Conservation (phyloP, 2,888 invertebrate species). For the Neria commutata region DNA sequence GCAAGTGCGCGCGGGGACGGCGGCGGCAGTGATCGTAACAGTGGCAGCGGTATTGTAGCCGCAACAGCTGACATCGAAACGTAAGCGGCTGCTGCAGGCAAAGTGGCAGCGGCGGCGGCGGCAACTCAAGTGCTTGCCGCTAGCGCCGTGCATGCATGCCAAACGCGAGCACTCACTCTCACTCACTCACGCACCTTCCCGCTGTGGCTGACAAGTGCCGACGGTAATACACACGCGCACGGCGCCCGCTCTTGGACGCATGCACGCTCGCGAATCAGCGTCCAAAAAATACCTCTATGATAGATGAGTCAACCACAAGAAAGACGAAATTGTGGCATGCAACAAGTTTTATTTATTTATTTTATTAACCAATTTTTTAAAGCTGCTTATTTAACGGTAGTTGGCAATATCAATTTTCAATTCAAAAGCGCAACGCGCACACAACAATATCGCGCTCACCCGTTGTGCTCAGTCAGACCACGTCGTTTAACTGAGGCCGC, state of each 20-base stretch:
- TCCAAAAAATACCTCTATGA: too few relatives aligned
- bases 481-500: conserved; percentile 48
- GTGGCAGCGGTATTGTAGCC: conserved; percentile 43
- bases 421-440: conserved; percentile 25
- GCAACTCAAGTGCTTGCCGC: conserved; percentile 18
- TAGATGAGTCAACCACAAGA: too few relatives aligned
- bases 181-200: conserved; percentile 34
- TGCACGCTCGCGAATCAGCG: too few relatives aligned
- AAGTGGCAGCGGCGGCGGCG: conserved; percentile 26
- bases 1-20: conserved; percentile 27
- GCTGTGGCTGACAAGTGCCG: conserved; percentile 35
- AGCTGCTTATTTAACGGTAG: conserved; percentile 1
- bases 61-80: conserved; percentile 49
- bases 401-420: too few relatives aligned
- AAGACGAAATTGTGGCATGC: too few relatives aligned
- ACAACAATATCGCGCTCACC: conserved; percentile 7
- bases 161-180: conserved; percentile 27
- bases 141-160: background rate
- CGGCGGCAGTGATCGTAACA: background rate
- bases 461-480: conserved; percentile 48
- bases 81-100: conserved; percentile 6
- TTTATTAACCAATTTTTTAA: conserved; percentile 17
- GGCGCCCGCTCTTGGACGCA: background rate
- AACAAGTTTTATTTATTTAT: conserved; percentile 1
- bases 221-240: conserved; percentile 25